Conservation (phyloP, 2,888 invertebrate genomes). For the Thereva unica region DNA sequence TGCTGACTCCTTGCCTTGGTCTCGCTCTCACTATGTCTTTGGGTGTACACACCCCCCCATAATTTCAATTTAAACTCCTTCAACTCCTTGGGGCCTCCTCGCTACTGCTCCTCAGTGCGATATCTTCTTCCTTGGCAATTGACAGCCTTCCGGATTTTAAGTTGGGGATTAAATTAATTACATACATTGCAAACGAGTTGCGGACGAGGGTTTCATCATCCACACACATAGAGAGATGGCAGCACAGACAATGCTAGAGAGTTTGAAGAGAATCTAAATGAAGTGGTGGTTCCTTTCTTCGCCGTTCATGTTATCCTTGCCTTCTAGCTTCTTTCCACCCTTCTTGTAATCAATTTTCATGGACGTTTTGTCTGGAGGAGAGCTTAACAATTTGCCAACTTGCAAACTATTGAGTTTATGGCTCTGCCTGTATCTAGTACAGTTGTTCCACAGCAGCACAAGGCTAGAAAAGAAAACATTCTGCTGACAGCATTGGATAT, state of each 20-base stretch:
- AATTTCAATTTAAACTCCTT: constrained; percentile 29
- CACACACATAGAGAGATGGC: not conserved
- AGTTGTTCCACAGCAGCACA: not conserved
- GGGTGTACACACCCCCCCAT: constrained; percentile 10
- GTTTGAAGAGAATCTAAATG: not conserved
- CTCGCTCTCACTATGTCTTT: not conserved
- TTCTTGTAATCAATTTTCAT: constrained; percentile 31
- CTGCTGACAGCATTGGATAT: not conserved
- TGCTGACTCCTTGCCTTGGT: not conserved
- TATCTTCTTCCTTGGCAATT: constrained; percentile 3
- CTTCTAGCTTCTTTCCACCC: not conserved
- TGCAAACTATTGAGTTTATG: constrained; percentile 28
- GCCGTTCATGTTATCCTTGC: not conserved
- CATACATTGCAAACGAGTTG: not conserved
- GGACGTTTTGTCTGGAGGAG: constrained; percentile 16
- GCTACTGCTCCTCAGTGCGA: not conserved
- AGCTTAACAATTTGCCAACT: constrained; percentile 25
- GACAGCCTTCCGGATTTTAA: constrained; percentile 30
- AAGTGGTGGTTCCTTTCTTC: not conserved
- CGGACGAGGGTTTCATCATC: not conserved
- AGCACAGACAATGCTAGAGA: not conserved
- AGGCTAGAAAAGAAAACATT: constrained; percentile 4
- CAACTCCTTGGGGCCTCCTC: constrained; percentile 25
- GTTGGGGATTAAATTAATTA: constrained; percentile 33
- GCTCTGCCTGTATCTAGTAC: constrained; percentile 5